phyloP scores from a whole-genome alignment of 2,888 invertebrate genomes.

The Adelognathus sp. region DNA sequence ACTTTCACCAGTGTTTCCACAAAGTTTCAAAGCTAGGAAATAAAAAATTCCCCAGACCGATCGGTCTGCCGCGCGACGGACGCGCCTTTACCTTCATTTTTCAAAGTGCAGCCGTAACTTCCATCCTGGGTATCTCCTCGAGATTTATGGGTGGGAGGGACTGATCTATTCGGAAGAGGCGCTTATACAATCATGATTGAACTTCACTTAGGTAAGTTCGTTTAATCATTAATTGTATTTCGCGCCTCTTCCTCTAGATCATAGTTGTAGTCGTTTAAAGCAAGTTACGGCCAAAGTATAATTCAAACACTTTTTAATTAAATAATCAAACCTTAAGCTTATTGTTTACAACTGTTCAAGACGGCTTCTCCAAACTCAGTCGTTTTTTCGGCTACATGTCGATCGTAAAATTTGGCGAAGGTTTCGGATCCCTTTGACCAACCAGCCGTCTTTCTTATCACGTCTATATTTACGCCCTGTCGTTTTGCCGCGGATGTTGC shows the following conservation, averaged over 20 bases:
- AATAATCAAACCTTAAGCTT: neutral
- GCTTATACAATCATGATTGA: slow-evolving; percentile 31
- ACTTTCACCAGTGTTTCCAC: slow-evolving; percentile 33
- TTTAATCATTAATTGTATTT: slow-evolving; percentile 34
- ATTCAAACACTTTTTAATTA: neutral
- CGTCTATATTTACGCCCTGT: slow-evolving; percentile 45
- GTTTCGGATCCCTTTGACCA: slow-evolving; percentile 48
- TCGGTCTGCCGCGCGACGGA: neutral
- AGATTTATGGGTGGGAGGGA: neutral
- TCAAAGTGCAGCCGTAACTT: slow-evolving; percentile 1
- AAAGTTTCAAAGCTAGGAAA: slow-evolving; percentile 32
- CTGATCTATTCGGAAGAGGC: slow-evolving; percentile 36
- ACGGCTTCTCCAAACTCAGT: neutral
- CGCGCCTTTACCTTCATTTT: slow-evolving; percentile 8
- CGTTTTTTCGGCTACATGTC: neutral
- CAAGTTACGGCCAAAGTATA: neutral
- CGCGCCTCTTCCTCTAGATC: too few species aligned
- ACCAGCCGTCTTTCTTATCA: slow-evolving; percentile 48
- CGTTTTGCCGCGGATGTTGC: slow-evolving; percentile 46
- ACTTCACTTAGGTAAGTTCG: slow-evolving; percentile 31
- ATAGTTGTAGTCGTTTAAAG: too few species aligned
- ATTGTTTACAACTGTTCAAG: neutral
- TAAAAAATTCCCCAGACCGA: neutral
- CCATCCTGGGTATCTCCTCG: neutral
- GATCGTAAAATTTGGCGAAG: slow-evolving; percentile 45